Conservation (phyloP, 2,888 invertebrate genomes). For the Aleiodes leptofemur region DNA sequence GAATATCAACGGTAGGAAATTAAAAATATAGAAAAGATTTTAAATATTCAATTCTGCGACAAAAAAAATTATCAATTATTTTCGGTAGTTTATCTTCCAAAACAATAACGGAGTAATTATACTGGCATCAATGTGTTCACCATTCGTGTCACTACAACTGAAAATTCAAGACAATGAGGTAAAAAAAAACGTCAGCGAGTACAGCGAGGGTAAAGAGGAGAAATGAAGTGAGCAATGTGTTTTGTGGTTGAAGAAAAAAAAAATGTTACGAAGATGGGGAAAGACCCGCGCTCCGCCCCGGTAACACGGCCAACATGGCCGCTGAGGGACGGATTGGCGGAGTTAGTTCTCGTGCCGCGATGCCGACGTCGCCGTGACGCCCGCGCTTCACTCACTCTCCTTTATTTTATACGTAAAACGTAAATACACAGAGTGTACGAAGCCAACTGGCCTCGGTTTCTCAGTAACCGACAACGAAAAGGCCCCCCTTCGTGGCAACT, state of each 20-base stretch:
- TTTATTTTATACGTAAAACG: too few species aligned
- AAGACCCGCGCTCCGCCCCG: constrained; percentile 77
- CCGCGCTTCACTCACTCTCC: constrained; percentile 72
- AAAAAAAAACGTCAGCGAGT: neutral
- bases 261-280: constrained; percentile 26
- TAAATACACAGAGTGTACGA: constrained; percentile 20
- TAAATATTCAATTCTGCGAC: too few species aligned
- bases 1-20: too few species aligned
- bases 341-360: constrained; percentile 74
- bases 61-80: too few species aligned
- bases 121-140: too few species aligned
- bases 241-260: constrained; percentile 29
- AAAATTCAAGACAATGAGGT: neutral
- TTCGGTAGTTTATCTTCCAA: too few species aligned
- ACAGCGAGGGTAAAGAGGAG: neutral
- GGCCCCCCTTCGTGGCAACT: constrained; percentile 59
- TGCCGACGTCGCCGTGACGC: constrained; percentile 73
- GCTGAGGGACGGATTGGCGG: constrained; percentile 80
- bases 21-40: too few species aligned
- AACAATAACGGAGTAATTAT: too few species aligned
- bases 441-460: constrained; percentile 44
- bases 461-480: constrained; percentile 49
- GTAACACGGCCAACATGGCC: constrained; percentile 80
- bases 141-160: too few species aligned
- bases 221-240: constrained; percentile 23